Conservation (phyloP, 2,797 vertebrate species). For the Sylvia borin region DNA sequence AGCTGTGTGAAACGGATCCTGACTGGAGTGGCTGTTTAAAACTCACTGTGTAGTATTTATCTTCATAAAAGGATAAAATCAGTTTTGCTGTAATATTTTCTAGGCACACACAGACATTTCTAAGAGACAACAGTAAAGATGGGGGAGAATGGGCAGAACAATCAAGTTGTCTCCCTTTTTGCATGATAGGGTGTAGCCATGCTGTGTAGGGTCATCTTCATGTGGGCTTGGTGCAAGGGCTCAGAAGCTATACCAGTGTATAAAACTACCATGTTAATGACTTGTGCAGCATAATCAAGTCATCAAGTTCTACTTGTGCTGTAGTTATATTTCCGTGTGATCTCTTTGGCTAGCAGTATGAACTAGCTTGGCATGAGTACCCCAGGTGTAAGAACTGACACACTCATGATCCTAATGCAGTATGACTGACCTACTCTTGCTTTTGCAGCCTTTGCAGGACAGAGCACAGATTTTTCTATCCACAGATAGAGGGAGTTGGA, state of each 20-base stretch:
- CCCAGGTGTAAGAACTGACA: neutral
- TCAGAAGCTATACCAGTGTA: neutral
- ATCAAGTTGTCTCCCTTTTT: neutral
- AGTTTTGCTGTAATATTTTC: neutral
- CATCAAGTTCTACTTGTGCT: neutral
- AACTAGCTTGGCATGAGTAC: neutral
- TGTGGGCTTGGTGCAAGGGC: neutral
- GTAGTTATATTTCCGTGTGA: neutral
- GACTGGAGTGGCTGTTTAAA: constrained; percentile 26
- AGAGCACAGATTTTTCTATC: neutral
- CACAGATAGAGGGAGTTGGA: neutral
- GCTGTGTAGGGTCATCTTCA: neutral
- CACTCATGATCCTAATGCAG: neutral
- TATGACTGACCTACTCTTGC: neutral
- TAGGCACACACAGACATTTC: neutral
- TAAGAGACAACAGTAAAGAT: neutral
- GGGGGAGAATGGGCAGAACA: neutral
- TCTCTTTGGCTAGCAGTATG: neutral
- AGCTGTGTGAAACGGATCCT: neutral
- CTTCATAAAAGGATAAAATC: neutral
- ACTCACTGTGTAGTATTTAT: neutral
- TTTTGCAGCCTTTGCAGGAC: neutral
- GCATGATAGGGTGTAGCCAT: neutral
- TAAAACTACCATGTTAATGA: neutral
- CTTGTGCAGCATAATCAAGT: neutral